phyloP scores from a whole-genome alignment of 2,888 invertebrate species.

The Andrena dorsata region DNA sequence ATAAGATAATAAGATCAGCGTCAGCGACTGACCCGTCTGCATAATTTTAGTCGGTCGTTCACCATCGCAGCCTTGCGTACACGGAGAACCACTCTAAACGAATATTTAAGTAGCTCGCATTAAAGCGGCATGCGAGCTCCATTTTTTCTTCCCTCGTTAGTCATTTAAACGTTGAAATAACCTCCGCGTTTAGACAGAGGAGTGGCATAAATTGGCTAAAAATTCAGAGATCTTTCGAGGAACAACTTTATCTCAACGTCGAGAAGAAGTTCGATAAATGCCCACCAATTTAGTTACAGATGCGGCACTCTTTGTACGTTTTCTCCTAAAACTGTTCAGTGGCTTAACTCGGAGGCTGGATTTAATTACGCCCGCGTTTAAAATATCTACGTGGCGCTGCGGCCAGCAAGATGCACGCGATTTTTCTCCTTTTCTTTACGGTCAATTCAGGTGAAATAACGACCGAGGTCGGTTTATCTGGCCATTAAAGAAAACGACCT shows the following conservation, averaged over 20 bases:
- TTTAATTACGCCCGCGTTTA: slow-evolving; percentile 48
- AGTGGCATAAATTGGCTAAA: neutral
- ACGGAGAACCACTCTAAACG: slow-evolving; percentile 14
- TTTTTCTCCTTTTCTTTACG: slow-evolving; percentile 46
- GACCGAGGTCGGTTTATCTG: slow-evolving; percentile 72
- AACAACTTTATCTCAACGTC: neutral
- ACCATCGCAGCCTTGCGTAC: slow-evolving; percentile 6
- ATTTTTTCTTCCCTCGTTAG: neutral
- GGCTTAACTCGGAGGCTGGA: slow-evolving; percentile 19
- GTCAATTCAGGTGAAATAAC: slow-evolving; percentile 52
- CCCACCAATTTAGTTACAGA: too few relatives aligned
- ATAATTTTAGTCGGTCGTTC: slow-evolving; percentile 49
- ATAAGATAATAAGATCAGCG: slow-evolving; percentile 62
- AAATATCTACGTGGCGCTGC: slow-evolving; percentile 21
- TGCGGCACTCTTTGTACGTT: slow-evolving; percentile 3
- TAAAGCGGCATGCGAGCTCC: neutral
- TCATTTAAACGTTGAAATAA: slow-evolving; percentile 10
- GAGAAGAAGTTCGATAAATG: too few relatives aligned
- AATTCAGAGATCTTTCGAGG: neutral
- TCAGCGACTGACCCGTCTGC: slow-evolving; percentile 50
- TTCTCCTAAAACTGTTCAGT: slow-evolving; percentile 6
- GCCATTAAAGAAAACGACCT: slow-evolving; percentile 78
- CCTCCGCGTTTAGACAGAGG: neutral
- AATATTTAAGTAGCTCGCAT: slow-evolving; percentile 3
- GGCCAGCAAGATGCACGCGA: neutral